Percentiles rank a stretch among this genome's conserved stretches.
Conservation (phyloP, 2,113 vertebrate species). For the Cebidichthys violaceus region DNA sequence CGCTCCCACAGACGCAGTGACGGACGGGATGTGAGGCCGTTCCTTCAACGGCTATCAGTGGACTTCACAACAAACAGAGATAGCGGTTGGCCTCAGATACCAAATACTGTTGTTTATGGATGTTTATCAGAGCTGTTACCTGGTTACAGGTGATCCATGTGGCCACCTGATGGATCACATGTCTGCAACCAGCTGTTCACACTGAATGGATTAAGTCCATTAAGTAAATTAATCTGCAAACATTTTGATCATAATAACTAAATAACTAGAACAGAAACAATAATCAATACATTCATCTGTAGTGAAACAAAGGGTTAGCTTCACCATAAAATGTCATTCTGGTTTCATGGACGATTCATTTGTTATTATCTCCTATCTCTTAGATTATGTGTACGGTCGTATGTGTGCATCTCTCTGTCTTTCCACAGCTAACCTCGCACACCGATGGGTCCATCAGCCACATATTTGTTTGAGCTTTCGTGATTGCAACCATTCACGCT, state of each 20-base stretch:
- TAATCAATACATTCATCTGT: no score
- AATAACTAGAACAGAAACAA: no score
- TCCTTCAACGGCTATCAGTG: not conserved
- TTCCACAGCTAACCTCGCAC: no score
- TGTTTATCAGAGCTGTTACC: not conserved
- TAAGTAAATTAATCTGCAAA: no score
- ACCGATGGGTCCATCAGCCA: no score
- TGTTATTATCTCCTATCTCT: no score
- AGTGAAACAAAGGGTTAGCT: not conserved
- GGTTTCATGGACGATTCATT: no score
- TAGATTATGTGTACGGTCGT: no score
- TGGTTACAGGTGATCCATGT: not conserved
- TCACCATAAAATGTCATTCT: not conserved
- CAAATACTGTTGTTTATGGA: not conserved
- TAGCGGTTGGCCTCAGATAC: not conserved
- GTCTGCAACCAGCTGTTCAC: not conserved
- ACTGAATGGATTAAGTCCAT: not conserved
- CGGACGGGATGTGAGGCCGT: constrained; percentile 6
- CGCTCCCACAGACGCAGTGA: not conserved
- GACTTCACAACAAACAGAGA: not conserved
- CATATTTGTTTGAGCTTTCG: no score
- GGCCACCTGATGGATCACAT: not conserved
- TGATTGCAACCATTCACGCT: no score
- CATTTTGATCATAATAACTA: not conserved
- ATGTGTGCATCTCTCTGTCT: no score